Evolutionary conservation across 2,888 invertebrate species (phyloP).

Genomic region (Cyclophora albipunctata): DNA sequence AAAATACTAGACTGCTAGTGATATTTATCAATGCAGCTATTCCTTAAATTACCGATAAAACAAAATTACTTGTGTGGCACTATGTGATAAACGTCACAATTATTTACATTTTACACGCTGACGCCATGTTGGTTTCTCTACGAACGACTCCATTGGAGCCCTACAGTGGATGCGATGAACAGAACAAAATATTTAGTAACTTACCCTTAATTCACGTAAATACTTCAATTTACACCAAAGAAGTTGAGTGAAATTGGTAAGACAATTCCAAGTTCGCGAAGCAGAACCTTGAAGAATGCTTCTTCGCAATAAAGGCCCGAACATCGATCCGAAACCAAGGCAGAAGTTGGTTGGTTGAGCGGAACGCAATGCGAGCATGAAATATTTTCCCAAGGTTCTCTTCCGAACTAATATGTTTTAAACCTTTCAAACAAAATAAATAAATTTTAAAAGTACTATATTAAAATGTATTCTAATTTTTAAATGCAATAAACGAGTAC

Average conservation of each 20-base stretch:
- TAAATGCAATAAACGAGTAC: conserved; percentile 9
- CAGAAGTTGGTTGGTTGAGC: conserved; percentile 33
- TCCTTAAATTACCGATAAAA: no score
- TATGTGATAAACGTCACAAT: conserved; percentile 47
- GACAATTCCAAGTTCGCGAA: conserved; percentile 81
- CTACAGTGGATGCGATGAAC: conserved; percentile 39
- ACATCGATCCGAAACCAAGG: conserved; percentile 79
- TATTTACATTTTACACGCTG: conserved; percentile 71
- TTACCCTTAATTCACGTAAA: conserved; percentile 70
- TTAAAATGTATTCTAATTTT: conserved; percentile 1
- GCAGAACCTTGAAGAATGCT: conserved; percentile 81
- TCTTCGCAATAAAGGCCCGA: conserved; percentile 79
- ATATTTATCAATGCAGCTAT: no score
- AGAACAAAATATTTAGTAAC: conserved; percentile 36
- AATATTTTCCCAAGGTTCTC: conserved; percentile 22
- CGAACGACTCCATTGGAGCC: conserved; percentile 52
- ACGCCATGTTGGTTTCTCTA: conserved; percentile 71
- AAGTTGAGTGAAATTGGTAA: conserved; percentile 75
- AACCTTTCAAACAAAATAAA: background rate
- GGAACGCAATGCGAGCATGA: background rate
- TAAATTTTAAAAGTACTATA: background rate
- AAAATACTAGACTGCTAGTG: no score
- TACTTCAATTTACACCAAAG: conserved; percentile 78
- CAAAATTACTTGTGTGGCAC: no score
- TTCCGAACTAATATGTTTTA: conserved; percentile 17